Conservation (phyloP, 2,797 vertebrate genomes). For the Pipistrellus nathusii region DNA sequence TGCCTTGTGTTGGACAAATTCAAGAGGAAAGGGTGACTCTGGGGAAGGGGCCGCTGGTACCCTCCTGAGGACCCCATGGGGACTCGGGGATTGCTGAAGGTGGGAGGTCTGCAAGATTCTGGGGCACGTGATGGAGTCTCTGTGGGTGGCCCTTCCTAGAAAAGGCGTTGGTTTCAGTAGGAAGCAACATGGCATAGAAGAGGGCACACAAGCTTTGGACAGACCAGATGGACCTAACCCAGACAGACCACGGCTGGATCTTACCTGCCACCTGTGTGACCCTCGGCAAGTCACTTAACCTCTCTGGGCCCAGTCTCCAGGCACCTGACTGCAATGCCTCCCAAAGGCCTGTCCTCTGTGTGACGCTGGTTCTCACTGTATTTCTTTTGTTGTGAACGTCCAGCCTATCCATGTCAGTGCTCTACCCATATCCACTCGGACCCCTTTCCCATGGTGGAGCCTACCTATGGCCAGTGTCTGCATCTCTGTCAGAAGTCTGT, state of each 20-base stretch:
- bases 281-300: not conserved
- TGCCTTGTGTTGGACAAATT: slow-evolving; percentile 37
- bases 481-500: not conserved
- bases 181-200: not conserved
- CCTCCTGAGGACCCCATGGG: not conserved
- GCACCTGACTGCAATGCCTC: not conserved
- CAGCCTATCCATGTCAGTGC: not conserved
- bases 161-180: not conserved
- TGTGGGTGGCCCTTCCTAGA: not conserved
- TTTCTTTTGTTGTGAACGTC: not conserved
- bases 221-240: not conserved
- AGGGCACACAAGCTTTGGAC: not conserved
- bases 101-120: not conserved
- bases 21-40: not conserved
- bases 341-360: not conserved
- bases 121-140: not conserved
- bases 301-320: not conserved
- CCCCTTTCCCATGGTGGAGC: not conserved
- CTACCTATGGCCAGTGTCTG: not conserved
- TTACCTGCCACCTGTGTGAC: not conserved
- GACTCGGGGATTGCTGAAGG: not conserved
- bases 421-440: rapidly evolving
- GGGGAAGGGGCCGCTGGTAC: not conserved
- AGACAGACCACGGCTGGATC: not conserved
- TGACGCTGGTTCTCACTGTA: not conserved